Evolutionary conservation across 1,140 invertebrate species (phyloP).

Genomic region (Drepana arcuata): DNA sequence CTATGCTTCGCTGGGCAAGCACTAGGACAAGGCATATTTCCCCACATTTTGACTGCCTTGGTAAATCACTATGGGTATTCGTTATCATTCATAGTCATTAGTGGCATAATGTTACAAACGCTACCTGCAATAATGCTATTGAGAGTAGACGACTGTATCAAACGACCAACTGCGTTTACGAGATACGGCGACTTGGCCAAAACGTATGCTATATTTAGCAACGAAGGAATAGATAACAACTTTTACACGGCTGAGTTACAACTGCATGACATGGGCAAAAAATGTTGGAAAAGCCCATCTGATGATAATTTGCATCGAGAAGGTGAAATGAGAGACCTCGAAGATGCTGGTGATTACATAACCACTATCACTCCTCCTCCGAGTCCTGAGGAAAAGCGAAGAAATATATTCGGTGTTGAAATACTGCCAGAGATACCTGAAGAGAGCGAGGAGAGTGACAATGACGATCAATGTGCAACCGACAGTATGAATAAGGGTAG

Average conservation of each 20-base stretch:
- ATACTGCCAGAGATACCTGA: conserved; percentile 68
- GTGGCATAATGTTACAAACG: conserved; percentile 53
- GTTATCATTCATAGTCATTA: conserved; percentile 44
- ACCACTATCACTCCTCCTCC: conserved; percentile 53
- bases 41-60: conserved; percentile 52
- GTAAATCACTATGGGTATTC: conserved; percentile 53
- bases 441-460: conserved; percentile 52
- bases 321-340: conserved; percentile 10
- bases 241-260: conserved; percentile 48
- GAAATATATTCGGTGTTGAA: conserved; percentile 60
- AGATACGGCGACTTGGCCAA: conserved; percentile 51
- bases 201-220: conserved; percentile 49
- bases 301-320: conserved; percentile 49
- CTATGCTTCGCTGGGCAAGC: conserved; percentile 54
- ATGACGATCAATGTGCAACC: conserved; percentile 18
- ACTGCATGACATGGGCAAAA: conserved; percentile 53
- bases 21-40: conserved; percentile 50
- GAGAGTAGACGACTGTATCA: conserved; percentile 36
- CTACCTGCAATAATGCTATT: conserved; percentile 50
- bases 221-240: conserved; percentile 37
- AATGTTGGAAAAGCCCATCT: conserved; percentile 66
- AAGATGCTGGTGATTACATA: conserved; percentile 27
- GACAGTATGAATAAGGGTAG: conserved; percentile 30
- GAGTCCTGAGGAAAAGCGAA: conserved; percentile 58
- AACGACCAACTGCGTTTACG: conserved; percentile 35